Percentiles rank a stretch among this genome's conserved stretches.
Evolutionary conservation across 2,797 vertebrate species (phyloP).

Genomic region (Natrix natrix): DNA sequence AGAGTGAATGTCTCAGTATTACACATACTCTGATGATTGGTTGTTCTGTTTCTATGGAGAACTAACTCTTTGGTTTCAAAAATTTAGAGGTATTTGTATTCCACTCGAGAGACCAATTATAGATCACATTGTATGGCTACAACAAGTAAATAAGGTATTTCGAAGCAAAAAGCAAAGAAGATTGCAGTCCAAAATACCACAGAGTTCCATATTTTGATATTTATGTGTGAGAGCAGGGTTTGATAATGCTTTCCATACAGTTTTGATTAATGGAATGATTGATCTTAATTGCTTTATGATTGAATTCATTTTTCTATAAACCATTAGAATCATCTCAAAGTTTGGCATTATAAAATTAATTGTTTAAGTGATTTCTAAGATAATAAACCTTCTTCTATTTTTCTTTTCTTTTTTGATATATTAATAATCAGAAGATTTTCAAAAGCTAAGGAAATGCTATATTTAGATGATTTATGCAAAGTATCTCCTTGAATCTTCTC

Average conservation of each 20-base stretch:
- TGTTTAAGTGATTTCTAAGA: not conserved
- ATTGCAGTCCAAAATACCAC: not conserved
- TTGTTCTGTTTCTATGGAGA: constrained; percentile 40
- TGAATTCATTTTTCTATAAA: constrained; percentile 24
- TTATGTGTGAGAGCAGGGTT: not conserved
- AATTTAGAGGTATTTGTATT: constrained; percentile 29
- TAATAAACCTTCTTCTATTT: not conserved
- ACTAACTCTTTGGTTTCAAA: constrained; percentile 15
- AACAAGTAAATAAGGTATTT: constrained; percentile 3
- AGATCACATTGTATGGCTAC: not conserved
- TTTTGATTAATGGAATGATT: constrained; percentile 34
- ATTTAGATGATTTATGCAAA: not conserved
- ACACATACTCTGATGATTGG: not conserved
- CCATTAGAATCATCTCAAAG: not conserved
- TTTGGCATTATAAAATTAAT: not conserved
- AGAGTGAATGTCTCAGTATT: constrained; percentile 16
- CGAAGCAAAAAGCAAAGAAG: not conserved
- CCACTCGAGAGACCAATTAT: constrained; percentile 19
- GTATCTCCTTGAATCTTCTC: not conserved
- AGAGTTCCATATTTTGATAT: not conserved
- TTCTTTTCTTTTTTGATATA: not conserved
- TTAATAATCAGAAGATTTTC: not conserved
- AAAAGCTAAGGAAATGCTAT: not conserved
- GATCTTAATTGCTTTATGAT: constrained; percentile 25
- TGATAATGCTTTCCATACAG: constrained; percentile 5